Conservation (phyloP, 2,797 vertebrate genomes). For the Intellagama lesueurii region DNA sequence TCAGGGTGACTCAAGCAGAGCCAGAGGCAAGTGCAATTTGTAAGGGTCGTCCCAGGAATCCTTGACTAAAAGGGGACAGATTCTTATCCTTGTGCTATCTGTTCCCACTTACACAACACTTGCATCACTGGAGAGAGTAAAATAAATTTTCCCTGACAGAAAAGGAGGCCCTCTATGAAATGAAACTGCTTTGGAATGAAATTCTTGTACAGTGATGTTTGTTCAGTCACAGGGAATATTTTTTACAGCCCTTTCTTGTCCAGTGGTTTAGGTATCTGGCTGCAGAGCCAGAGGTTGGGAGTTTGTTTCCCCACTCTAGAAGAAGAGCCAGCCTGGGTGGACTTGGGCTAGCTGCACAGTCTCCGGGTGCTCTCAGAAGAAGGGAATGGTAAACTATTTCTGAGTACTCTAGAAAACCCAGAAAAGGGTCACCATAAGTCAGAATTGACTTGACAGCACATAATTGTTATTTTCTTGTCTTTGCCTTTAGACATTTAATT, state of each 20-base stretch:
- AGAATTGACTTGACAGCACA: no score
- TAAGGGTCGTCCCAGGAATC: slow-evolving; percentile 9
- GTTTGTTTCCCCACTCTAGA: no score
- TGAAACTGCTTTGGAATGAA: not conserved
- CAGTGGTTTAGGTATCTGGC: no score
- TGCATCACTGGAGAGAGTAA: not conserved
- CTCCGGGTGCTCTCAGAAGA: no score
- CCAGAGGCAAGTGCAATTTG: not conserved
- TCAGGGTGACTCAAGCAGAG: slow-evolving; percentile 28
- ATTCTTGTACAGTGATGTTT: not conserved
- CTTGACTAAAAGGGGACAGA: not conserved
- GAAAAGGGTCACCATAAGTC: no score
- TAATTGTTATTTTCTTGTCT: no score
- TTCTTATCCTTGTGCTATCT: not conserved
- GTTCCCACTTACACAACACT: not conserved
- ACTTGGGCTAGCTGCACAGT: no score
- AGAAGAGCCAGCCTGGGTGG: no score
- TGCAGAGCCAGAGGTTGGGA: no score
- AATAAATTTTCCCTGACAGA: not conserved
- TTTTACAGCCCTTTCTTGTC: not conserved
- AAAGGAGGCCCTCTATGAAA: not conserved
- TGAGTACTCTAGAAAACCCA: no score
- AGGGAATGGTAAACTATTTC: no score
- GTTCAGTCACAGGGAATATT: not conserved
- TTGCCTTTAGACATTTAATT: no score